Evolutionary conservation across 1,140 invertebrate species (phyloP), one percentile per base, ranked within the genome.

Genomic region (Odontomachus brunneus): DNA sequence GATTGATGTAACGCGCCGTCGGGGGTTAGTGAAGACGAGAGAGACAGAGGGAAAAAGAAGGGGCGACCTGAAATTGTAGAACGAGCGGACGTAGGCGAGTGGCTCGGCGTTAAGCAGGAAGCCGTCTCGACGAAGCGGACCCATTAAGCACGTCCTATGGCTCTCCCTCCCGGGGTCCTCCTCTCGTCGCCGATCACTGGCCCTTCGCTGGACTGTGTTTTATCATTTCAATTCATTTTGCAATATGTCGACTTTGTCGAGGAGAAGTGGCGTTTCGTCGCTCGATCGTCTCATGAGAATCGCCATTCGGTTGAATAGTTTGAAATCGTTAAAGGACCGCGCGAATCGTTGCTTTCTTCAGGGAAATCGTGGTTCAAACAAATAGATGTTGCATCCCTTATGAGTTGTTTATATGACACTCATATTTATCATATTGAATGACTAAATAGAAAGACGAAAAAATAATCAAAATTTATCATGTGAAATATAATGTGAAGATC

Each of bases 91-190:
- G 93, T 92, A 89, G 82, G 91, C 92, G 93, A 94, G 92, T 93
- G 92, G 93, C 88, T 91, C 89, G 92, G 92, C 93, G 93, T 93
- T 94, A 94, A 94, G 93, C 93, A 94, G 94, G 94, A 94, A 94
- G 92, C 92, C 85, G 92, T 94, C 93, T 90, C 93, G 94, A 90
- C 94, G 91, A 87, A 92, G 92, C 92, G 89, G 91, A 92, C 92
- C 92, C 90, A 93, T 92, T 92, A 92, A 91, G 75, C 86, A 85
- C 67, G 55, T 65, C 78, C 66, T 75, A 69, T 60, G 33, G 53
- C 53, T 71, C 69, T 44, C 57, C 69, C 82, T 26, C 71, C 29
- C 55, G 60, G 44, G 66, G 24, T 74, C 66, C 82, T 72, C 82
- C 75, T 67, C 48, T 67, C 22, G 14, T 44, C n/a, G 33, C 33